These are phyloP conservation scores for Scopus umbretta DNA, from an alignment of 2,113 vertebrate genomes.

Conservation along the genomic window DNA sequence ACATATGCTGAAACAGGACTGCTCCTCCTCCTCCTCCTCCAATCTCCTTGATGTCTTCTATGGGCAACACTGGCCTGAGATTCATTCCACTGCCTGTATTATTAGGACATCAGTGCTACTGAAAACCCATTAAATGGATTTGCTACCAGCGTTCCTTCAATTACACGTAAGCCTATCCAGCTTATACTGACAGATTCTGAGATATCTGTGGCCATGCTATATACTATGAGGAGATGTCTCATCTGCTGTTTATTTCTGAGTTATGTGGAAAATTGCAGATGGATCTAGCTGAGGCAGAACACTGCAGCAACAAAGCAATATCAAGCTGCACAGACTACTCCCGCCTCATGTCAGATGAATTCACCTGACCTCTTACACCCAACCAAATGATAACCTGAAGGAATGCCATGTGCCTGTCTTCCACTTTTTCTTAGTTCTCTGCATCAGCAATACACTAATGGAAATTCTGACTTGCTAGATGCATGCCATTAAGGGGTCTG, in stretches of 20 bases:
- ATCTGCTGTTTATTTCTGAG: not conserved
- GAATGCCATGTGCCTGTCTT: not conserved
- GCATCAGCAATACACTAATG: not conserved
- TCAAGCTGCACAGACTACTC: not conserved
- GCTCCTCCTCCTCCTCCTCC: not conserved
- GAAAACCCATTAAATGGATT: not conserved
- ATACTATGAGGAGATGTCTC: not conserved
- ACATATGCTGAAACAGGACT: not conserved
- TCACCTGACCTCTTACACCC: not conserved
- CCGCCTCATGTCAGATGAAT: not conserved
- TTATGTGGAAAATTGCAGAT: not conserved
- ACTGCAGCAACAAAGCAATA: not conserved
- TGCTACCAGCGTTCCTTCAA: not conserved
- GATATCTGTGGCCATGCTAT: not conserved
- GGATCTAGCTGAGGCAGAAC: not conserved
- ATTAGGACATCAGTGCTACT: not conserved
- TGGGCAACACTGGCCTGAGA: not conserved
- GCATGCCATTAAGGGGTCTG: not conserved
- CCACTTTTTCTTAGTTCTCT: not conserved
- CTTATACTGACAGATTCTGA: not conserved
- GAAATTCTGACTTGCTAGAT: not conserved
- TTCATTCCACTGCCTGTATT: not conserved
- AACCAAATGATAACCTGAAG: not conserved
- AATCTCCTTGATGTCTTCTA: not conserved
- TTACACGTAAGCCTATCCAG: not conserved